phyloP scores from a whole-genome alignment of 2,113 vertebrate genomes.

The Pituophis catenifer region DNA sequence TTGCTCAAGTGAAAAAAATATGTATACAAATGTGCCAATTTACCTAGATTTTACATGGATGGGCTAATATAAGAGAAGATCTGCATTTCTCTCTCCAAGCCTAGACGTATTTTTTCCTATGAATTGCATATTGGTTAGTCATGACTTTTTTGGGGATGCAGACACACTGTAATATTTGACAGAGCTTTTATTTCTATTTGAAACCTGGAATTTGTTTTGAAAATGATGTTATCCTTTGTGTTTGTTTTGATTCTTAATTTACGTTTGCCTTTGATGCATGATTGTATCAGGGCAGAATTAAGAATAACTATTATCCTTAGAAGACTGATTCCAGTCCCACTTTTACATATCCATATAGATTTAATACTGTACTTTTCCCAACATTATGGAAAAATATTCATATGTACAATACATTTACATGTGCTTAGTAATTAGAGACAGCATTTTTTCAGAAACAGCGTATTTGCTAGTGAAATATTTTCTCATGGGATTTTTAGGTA shows the following conservation, averaged over 20 bases:
- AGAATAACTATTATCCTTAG: neutral
- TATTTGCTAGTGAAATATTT: neutral
- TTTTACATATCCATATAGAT: neutral
- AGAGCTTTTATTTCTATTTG: neutral
- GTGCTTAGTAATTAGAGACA: neutral
- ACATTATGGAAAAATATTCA: neutral
- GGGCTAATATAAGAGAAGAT: neutral
- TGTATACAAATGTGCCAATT: neutral
- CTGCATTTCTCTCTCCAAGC: neutral
- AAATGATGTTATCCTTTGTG: neutral
- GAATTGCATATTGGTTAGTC: neutral
- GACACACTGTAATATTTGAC: neutral
- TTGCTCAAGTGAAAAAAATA: neutral
- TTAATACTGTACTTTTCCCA: neutral
- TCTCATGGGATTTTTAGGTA: neutral
- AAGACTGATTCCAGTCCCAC: neutral
- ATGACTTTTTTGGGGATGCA: neutral
- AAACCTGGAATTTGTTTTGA: neutral
- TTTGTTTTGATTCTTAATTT: neutral
- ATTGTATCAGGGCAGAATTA: neutral
- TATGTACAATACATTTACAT: neutral
- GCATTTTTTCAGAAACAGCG: neutral
- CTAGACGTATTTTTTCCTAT: neutral
- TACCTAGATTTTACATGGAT: neutral
- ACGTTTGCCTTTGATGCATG: neutral